A percentile compares a stretch with the other conserved stretches of the same genome.
Conservation (phyloP, 2,888 invertebrate genomes). For the Lypha dubia region DNA sequence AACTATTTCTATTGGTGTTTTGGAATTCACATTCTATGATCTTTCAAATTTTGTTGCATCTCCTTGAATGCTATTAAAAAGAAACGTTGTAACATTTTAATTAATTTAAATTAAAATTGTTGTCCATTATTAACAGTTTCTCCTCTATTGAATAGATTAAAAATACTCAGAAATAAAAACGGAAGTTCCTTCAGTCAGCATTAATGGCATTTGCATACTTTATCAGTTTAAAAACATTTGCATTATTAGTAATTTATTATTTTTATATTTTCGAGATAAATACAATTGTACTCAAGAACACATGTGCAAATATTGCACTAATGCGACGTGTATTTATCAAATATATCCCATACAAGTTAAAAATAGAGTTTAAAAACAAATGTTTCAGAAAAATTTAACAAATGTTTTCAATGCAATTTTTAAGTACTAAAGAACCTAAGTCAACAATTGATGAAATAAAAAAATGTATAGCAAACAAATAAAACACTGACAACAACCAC, state of each 20-base stretch:
- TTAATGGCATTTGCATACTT: constrained; percentile 36
- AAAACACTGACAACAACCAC: not conserved
- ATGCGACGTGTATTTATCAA: not conserved
- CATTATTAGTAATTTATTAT: constrained; percentile 23
- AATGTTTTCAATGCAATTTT: constrained; percentile 58
- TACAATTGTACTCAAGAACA: constrained; percentile 33
- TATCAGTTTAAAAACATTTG: constrained; percentile 20
- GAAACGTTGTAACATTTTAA: no score
- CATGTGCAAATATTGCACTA: constrained; percentile 52
- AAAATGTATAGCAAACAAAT: constrained; percentile 26
- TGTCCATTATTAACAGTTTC: not conserved
- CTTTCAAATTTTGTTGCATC: no score
- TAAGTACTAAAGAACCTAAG: constrained; percentile 49
- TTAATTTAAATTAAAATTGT: no score
- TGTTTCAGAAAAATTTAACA: constrained; percentile 15
- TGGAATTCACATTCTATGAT: no score
- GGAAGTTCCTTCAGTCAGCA: constrained; percentile 34
- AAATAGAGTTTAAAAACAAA: constrained; percentile 27
- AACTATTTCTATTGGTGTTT: no score
- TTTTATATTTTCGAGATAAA: constrained; percentile 31
- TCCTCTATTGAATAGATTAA: not conserved
- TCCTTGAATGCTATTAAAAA: no score
- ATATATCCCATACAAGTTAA: constrained; percentile 22
- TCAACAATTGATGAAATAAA: constrained; percentile 60
- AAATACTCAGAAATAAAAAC: not conserved